Conservation (phyloP, 2,888 invertebrate species). For the Ernsta delagoae region DNA sequence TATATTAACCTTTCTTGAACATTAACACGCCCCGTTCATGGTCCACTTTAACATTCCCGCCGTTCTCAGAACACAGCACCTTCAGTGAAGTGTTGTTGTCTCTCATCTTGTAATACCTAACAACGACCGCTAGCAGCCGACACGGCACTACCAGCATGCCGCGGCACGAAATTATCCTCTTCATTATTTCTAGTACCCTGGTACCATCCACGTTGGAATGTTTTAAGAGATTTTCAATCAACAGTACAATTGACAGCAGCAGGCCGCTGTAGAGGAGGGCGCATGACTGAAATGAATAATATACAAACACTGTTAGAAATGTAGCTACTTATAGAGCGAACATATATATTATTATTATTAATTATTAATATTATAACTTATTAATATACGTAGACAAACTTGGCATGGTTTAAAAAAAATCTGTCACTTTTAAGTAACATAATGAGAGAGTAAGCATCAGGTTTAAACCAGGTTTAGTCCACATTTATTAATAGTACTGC, state of each 20-base stretch:
- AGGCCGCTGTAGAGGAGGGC: conserved; percentile 54
- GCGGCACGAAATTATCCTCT: conserved; percentile 56
- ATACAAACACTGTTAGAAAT: too few relatives aligned
- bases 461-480: too few relatives aligned
- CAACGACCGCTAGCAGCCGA: conserved; percentile 50
- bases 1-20: conserved; percentile 72
- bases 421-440: too few relatives aligned
- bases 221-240: conserved; percentile 37
- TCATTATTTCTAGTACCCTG: conserved; percentile 50
- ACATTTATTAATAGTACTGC: too few relatives aligned
- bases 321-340: too few relatives aligned
- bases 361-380: too few relatives aligned
- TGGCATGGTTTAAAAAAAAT: too few relatives aligned
- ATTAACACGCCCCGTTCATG: conserved; percentile 74
- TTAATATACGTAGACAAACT: too few relatives aligned
- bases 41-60: conserved; percentile 66
- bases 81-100: conserved; percentile 44
- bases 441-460: too few relatives aligned
- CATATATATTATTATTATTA: too few relatives aligned
- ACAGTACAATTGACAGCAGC: conserved; percentile 40
- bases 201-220: conserved; percentile 29
- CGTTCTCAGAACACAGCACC: conserved; percentile 50
- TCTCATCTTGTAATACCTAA: conserved; percentile 41
- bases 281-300: conserved; percentile 61
- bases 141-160: conserved; percentile 59